Conservation (phyloP, 2,113 vertebrate genomes). For the Neopipo cinnamomea region DNA sequence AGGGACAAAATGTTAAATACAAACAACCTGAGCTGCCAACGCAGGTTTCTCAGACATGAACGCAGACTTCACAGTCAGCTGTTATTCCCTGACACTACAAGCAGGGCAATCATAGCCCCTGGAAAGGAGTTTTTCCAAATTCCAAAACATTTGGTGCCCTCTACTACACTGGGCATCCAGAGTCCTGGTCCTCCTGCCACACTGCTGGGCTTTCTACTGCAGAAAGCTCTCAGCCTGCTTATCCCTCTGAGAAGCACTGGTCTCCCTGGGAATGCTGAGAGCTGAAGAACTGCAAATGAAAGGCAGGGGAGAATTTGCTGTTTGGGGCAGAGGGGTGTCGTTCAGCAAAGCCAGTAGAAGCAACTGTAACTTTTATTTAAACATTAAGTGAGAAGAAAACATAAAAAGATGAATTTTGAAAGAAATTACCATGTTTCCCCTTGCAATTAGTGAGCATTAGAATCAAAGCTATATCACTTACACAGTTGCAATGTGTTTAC, state of each 20-base stretch:
- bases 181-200: not conserved
- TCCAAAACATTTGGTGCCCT: not conserved
- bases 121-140: not conserved
- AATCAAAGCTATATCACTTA: conserved; percentile 14
- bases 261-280: not conserved
- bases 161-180: not conserved
- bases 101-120: not conserved
- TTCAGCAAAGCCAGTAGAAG: not conserved
- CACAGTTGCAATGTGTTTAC: not conserved
- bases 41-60: not conserved
- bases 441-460: conserved; percentile 27
- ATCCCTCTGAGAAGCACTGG: not conserved
- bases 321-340: not conserved
- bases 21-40: not conserved
- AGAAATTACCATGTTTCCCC: not conserved
- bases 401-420: not conserved
- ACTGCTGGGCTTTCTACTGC: not conserved
- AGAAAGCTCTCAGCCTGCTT: not conserved
- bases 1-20: not conserved
- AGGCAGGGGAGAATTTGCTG: not conserved
- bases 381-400: not conserved
- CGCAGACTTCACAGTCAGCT: not conserved
- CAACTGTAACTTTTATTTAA: not conserved
- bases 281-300: not conserved
- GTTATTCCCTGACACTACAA: fast-evolving